Base-by-base conservation (phyloP, 2,113 vertebrate species). In the Chlorodrepanis virens region DNA sequence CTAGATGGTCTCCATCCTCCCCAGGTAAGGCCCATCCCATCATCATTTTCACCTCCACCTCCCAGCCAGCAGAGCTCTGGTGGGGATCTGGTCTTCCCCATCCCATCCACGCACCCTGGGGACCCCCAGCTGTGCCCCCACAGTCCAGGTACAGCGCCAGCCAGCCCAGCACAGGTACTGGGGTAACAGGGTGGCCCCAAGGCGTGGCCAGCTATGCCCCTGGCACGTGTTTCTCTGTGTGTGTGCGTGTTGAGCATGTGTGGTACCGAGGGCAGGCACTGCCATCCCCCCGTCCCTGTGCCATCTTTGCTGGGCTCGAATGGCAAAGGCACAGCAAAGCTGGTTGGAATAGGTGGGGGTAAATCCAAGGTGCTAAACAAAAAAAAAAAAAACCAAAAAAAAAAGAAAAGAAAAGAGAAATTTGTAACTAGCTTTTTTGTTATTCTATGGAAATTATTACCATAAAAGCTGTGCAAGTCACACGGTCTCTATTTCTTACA, bases 361-460 rank as follows among this genome's bases (percentile, higher is more conserved):
- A 90, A 97, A 96, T 83, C 88, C 91, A 95, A 96, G 97, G 97
- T 97, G 96, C 97, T 74, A 52, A 52, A 59, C 37, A n/a, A 44
- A 42, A 27, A 27, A 40, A 44, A 22, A 29, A 6, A 25, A 25
- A 50, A 24, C 39, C 39, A 10, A 20, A 10, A 31, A 54, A 57
- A 40, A 47, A 28, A 25, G 3, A 28, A 11, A n/a, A 39, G 21
- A 25, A 40, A 68, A 82, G 57, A 90, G 7, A 90, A 94, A 96
- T 95, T 47, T 90, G 81, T 96, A 95, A 74, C 75, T 94, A 97
- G 87, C 95, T 95, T 95, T 97, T 92, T 93, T 91, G 85, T 97
- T 97, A 96, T 97, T 88, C 59, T 96, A 94, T 82, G 88, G 92
- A 96, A 87, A 90, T 95, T 89, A 90, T 92, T 97, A 91, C 92